A percentile compares a stretch with the other conserved stretches of the same genome.
Evolutionary conservation across 2,113 vertebrate species (phyloP).

Genomic region (Prunella himalayana): DNA sequence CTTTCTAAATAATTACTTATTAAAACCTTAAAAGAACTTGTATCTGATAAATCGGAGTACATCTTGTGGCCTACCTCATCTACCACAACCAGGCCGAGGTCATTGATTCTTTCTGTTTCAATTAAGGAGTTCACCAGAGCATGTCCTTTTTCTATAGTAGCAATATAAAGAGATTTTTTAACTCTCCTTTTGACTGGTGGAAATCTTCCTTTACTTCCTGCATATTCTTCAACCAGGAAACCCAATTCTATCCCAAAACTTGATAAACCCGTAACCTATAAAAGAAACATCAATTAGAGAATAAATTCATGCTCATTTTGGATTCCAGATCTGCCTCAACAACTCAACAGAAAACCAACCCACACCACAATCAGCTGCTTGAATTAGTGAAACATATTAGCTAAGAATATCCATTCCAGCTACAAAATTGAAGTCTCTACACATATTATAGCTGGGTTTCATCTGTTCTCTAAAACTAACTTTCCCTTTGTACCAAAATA

Average conservation of each 20-base stretch:
- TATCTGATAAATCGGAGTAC: neutral
- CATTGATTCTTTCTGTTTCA: slow-evolving; percentile 76
- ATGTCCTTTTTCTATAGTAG: slow-evolving; percentile 94
- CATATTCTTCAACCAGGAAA: slow-evolving; percentile 96
- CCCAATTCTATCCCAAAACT: slow-evolving; percentile 89
- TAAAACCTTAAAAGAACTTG: neutral
- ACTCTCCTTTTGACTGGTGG: slow-evolving; percentile 86
- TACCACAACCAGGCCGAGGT: slow-evolving; percentile 87
- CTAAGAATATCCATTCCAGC: neutral
- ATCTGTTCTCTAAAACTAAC: neutral
- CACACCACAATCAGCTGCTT: neutral
- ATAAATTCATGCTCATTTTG: neutral
- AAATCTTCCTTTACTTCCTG: slow-evolving; percentile 91
- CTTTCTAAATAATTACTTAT: neutral
- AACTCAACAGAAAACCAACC: neutral
- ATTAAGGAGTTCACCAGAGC: slow-evolving; percentile 92
- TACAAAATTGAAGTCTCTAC: neutral
- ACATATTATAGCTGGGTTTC: neutral
- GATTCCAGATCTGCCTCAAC: neutral
- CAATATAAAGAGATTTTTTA: slow-evolving; percentile 84
- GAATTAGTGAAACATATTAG: neutral
- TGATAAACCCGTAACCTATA: slow-evolving; percentile 84
- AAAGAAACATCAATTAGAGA: neutral
- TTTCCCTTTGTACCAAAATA: neutral
- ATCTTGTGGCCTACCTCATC: slow-evolving; percentile 83